Conservation (phyloP, 2,113 vertebrate genomes). For the Polypterus senegalus region DNA sequence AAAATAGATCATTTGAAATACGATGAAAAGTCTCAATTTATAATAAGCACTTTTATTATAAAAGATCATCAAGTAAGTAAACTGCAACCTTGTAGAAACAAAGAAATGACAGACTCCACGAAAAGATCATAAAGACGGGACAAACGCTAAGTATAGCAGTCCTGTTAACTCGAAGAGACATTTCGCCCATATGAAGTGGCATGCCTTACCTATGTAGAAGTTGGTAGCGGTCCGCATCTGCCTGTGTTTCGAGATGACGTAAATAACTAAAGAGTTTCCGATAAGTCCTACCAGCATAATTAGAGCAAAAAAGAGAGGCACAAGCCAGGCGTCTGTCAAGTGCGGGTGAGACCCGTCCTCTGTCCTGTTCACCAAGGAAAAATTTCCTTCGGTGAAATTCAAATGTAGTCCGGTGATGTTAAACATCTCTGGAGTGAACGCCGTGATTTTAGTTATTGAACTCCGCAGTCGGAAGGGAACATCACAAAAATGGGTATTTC, state of each 20-base stretch:
- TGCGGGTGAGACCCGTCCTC: slow-evolving; percentile 50
- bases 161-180: not conserved
- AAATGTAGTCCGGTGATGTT: slow-evolving; percentile 41
- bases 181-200: not conserved
- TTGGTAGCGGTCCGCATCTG: slow-evolving; percentile 71
- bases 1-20: not conserved
- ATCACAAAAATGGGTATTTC: not conserved
- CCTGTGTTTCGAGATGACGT: slow-evolving; percentile 62
- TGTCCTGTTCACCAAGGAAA: slow-evolving; percentile 21
- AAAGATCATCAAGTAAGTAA: no score
- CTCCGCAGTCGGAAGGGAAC: not conserved
- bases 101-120: not conserved
- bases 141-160: not conserved
- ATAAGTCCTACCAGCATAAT: slow-evolving; percentile 66
- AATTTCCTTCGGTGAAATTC: slow-evolving; percentile 37
- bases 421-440: slow-evolving; percentile 29
- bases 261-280: slow-evolving; percentile 64
- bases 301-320: slow-evolving; percentile 62
- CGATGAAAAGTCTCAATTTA: not conserved
- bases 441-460: not conserved
- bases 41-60: not conserved
- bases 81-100: no score
- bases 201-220: slow-evolving; percentile 64
- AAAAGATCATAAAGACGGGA: not conserved
- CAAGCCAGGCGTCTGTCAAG: slow-evolving; percentile 65